phyloP scores from a whole-genome alignment of 2,888 invertebrate genomes.

The Nephrotoma appendiculata region DNA sequence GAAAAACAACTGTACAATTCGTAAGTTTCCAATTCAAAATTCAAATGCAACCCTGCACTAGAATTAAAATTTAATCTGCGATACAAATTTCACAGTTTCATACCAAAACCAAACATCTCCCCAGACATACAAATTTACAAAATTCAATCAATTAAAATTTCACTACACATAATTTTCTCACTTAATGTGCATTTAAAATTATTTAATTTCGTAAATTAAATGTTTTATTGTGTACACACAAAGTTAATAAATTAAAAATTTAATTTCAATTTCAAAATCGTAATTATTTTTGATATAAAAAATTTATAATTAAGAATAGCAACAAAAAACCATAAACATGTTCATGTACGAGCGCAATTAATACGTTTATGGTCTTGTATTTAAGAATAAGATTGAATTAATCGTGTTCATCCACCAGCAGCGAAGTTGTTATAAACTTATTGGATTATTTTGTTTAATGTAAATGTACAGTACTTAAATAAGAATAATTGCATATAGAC shows the following conservation, averaged over 20 bases:
- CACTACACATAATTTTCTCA: not conserved
- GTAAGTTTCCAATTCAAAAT: too few relatives aligned
- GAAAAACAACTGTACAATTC: too few relatives aligned
- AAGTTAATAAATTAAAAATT: not conserved
- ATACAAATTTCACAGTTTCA: too few relatives aligned
- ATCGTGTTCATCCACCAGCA: not conserved
- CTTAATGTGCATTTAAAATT: not conserved
- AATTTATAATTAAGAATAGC: not conserved
- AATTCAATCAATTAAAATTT: not conserved
- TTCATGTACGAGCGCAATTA: not conserved
- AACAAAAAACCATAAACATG: not conserved
- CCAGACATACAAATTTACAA: not conserved
- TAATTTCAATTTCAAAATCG: not conserved
- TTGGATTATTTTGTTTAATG: too few relatives aligned
- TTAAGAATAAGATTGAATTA: too few relatives aligned
- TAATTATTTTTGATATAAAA: not conserved
- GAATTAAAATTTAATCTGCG: too few relatives aligned
- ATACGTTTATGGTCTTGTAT: not conserved
- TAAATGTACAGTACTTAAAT: not conserved
- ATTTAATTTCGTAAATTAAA: not conserved
- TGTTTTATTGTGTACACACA: not conserved
- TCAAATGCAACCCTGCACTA: too few relatives aligned
- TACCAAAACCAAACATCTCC: too few relatives aligned
- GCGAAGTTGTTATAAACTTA: not conserved
- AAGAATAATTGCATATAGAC: not conserved